Evolutionary conservation across 2,113 vertebrate genomes (phyloP).

Genomic region (Amphilophus citrinellus): DNA sequence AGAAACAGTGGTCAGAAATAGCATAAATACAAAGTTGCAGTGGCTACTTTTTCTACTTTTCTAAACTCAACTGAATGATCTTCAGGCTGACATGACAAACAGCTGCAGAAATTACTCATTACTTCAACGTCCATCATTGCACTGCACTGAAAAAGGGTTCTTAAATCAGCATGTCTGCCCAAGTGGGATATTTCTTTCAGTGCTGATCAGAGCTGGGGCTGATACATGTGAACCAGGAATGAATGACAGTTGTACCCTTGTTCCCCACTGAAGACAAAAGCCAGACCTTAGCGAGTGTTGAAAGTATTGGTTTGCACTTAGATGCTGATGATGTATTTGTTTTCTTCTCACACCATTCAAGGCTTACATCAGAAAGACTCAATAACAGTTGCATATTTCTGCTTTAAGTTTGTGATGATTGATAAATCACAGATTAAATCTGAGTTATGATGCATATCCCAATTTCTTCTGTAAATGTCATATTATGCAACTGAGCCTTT

Average conservation of each 20-base stretch:
- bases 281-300: neutral
- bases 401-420: neutral
- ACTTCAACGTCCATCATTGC: neutral
- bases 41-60: neutral
- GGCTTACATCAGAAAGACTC: neutral
- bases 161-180: neutral
- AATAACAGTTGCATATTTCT: neutral
- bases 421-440: neutral
- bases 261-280: neutral
- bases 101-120: neutral
- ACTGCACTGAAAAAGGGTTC: neutral
- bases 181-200: neutral
- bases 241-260: neutral
- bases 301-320: neutral
- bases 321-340: neutral
- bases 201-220: neutral
- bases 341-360: neutral
- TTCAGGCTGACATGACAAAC: neutral
- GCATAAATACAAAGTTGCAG: neutral
- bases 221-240: neutral
- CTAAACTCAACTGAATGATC: neutral
- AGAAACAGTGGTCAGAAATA: neutral
- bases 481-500: slow-evolving; percentile 8
- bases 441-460: neutral
- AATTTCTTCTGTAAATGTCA: neutral